Base-by-base conservation (phyloP, 2,888 invertebrate species). In the Trilocha varians region DNA sequence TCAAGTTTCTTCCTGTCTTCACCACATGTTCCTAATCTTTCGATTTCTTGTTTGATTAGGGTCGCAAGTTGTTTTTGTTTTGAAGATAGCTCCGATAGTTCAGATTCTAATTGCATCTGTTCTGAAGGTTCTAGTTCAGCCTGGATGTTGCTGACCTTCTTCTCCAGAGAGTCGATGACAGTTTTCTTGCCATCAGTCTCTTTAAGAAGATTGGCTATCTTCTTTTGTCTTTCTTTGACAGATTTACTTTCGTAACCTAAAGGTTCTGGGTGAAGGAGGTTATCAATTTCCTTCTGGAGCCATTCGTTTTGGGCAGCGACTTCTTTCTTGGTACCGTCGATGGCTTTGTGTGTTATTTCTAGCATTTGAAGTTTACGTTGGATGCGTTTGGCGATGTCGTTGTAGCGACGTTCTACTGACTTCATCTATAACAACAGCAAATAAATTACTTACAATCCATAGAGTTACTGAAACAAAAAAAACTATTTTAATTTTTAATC, bases 181-280 rank as follows among this genome's bases (percentile, higher is more conserved):
- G 93, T 89, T 59, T 93, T 91, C 70, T 96, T 95, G 6, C 93
- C 91, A 58, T 95, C 94, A 1, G 94, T 91, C 73, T 97, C 96
- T 73, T 94, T 94, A 39, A 93, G 78, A 42, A 94, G 78, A 40
- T 90, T 89, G 63, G 93, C 94, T 34, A 93, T 78, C 53, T 90
- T 87, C 59, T 91, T 91, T 37, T 93, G 89, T 43, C 90, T 87
- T 47, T 91, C 91, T 57, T 94, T 95, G 0, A 91, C 91, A 34
- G 91, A 90, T 55, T 91, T 91, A 47, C 91, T 92, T 54, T 94
- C 93, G 61, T 88, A 95, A 1, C 95, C 94, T 16, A 95, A 79
- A 1, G 91, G 89, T 50, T 89, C 88, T 0, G 91, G 90, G 36
- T 89, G 87, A 51, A 90, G 87, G 16, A 94, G 78, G 47, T 89